Evolutionary conservation across 2,797 vertebrate genomes (phyloP).

Genomic region (Eulemur albifrons): DNA sequence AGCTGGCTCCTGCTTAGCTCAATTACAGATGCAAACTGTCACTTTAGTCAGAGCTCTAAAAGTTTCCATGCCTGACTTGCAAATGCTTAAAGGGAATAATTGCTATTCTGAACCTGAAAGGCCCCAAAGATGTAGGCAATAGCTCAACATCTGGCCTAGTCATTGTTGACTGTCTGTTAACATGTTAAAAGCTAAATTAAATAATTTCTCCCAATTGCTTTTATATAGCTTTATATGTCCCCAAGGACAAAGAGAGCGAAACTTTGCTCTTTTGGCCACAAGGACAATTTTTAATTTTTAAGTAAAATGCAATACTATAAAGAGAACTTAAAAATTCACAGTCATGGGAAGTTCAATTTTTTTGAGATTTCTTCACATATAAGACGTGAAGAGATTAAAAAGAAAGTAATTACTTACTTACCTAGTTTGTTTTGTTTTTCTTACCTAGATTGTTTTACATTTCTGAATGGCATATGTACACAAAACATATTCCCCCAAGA

Average conservation of each 20-base stretch:
- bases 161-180: constrained; percentile 7
- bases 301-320: background rate
- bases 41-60: constrained; percentile 56
- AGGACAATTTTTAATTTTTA: constrained; percentile 21
- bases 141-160: constrained; percentile 37
- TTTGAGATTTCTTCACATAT: background rate
- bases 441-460: background rate
- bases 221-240: background rate
- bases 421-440: background rate
- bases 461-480: background rate
- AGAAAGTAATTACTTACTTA: background rate
- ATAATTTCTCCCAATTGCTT: constrained; percentile 36
- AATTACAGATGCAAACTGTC: constrained; percentile 62
- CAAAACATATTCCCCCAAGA: background rate
- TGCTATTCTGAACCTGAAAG: constrained; percentile 34
- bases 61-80: constrained; percentile 64
- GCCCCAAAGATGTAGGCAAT: constrained; percentile 4
- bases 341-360: background rate
- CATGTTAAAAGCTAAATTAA: constrained; percentile 42
- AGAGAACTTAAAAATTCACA: background rate
- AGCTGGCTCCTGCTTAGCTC: constrained; percentile 54
- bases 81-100: background rate
- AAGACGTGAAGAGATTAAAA: background rate
- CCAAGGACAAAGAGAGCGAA: background rate
- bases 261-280: background rate